A percentile compares a stretch with the other conserved stretches of the same genome.
Evolutionary conservation across 2,113 vertebrate species (phyloP).

Genomic region (Indri indri): DNA sequence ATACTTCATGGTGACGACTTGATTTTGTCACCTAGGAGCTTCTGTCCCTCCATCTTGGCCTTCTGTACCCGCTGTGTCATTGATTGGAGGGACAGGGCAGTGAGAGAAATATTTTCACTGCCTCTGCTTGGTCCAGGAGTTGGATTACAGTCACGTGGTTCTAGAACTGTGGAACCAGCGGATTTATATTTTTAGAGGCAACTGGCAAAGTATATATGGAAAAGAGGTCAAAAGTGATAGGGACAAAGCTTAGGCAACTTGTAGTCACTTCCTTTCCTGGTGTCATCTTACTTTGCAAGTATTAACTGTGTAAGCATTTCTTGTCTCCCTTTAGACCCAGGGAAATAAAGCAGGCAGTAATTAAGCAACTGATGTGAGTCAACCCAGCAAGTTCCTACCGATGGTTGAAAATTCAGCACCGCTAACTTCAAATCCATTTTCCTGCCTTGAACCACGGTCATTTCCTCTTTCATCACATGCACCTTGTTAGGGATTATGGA

Average conservation of each 20-base stretch:
- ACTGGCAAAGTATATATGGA: slow-evolving; percentile 41
- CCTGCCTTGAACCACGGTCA: not conserved
- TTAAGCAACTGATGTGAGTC: not conserved
- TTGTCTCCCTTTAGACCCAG: not conserved
- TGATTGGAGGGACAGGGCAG: not conserved
- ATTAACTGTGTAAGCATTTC: not conserved
- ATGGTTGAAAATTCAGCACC: not conserved
- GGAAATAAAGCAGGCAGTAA: not conserved
- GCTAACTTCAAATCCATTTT: not conserved
- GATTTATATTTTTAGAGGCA: slow-evolving; percentile 71
- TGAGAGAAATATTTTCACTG: slow-evolving; percentile 34
- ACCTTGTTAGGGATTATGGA: not conserved
- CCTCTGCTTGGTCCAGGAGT: slow-evolving; percentile 41
- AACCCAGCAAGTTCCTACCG: not conserved
- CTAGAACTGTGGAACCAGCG: slow-evolving; percentile 17
- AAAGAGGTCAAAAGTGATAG: slow-evolving; percentile 64
- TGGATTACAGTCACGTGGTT: slow-evolving; percentile 54
- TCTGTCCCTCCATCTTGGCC: not conserved
- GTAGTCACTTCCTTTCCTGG: not conserved
- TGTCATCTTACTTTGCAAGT: slow-evolving; percentile 36
- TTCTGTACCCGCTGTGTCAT: not conserved
- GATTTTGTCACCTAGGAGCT: not conserved
- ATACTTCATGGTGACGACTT: slow-evolving; percentile 15
- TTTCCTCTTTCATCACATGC: not conserved
- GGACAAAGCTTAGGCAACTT: not conserved